Evolutionary conservation across 2,113 vertebrate species (phyloP).

Genomic region (Malurus elegans): DNA sequence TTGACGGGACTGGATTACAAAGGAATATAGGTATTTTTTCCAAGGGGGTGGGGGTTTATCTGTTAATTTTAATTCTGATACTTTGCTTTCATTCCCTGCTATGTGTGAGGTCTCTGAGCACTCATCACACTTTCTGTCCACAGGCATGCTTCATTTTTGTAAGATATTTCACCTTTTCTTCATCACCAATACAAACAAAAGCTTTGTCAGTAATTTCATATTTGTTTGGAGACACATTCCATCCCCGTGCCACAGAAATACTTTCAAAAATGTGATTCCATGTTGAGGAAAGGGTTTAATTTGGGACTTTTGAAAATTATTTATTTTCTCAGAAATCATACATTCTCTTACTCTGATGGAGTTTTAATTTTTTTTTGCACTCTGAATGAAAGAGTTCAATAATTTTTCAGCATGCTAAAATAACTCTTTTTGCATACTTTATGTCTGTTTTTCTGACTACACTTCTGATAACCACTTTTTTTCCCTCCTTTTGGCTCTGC

Average conservation of each 20-base stretch:
- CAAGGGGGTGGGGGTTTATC: too few relatives aligned
- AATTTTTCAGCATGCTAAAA: not conserved
- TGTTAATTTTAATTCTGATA: not conserved
- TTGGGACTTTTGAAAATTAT: not conserved
- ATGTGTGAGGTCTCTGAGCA: not conserved
- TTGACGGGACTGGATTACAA: not conserved
- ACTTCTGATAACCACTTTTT: not conserved
- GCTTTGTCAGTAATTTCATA: not conserved
- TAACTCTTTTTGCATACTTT: not conserved
- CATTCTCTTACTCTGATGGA: not conserved
- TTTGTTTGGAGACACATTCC: not conserved
- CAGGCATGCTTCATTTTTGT: not conserved
- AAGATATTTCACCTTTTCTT: not conserved
- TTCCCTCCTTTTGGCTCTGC: not conserved
- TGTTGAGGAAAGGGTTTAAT: not conserved
- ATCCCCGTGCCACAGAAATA: not conserved
- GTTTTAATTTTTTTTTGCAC: not conserved
- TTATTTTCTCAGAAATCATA: accelerated
- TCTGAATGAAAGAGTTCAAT: not conserved
- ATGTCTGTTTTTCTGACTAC: not conserved
- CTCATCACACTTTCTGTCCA: not conserved
- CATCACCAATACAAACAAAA: not conserved
- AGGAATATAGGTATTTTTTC: accelerated
- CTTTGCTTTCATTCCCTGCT: not conserved
- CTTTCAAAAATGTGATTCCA: not conserved